Percentiles rank a stretch among this genome's conserved stretches.
Conservation (phyloP, 2,797 vertebrate genomes). For the Leptoclinus maculatus region DNA sequence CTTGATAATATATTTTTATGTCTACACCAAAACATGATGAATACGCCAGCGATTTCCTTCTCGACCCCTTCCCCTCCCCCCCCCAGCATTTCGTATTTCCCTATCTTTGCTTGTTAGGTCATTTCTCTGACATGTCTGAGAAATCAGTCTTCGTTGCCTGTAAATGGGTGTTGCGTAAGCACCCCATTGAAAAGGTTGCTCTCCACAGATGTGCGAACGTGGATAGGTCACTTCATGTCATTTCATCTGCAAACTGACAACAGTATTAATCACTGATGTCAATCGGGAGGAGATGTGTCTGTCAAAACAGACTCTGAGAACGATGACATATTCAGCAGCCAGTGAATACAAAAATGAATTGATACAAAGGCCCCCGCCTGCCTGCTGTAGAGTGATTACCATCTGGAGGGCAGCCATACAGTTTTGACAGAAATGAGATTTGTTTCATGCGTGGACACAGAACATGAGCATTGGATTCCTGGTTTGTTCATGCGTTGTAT, state of each 20-base stretch:
- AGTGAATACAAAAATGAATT: background rate
- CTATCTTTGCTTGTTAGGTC: constrained; percentile 10
- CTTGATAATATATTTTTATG: constrained; percentile 33
- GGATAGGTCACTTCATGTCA: constrained; percentile 34
- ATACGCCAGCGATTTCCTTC: background rate
- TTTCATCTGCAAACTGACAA: constrained; percentile 52
- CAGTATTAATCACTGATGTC: constrained; percentile 55
- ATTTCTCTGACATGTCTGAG: constrained; percentile 12
- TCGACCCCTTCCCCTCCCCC: background rate
- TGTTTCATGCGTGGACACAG: constrained; percentile 44
- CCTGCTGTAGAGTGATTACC: constrained; percentile 44
- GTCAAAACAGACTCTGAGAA: constrained; percentile 52
- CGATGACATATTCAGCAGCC: constrained; percentile 34
- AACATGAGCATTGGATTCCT: constrained; percentile 34
- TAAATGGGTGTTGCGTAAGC: background rate
- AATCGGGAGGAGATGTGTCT: constrained; percentile 41
- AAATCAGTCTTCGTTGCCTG: constrained; percentile 11
- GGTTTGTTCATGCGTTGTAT: constrained; percentile 35
- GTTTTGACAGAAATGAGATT: constrained; percentile 54
- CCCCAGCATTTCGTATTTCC: background rate
- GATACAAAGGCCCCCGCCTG: constrained; percentile 8
- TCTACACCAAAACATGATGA: constrained; percentile 15
- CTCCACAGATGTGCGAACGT: constrained; percentile 10
- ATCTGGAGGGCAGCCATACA: constrained; percentile 54
- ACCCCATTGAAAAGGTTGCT: constrained; percentile 37